These are phyloP conservation scores for Hydroisotoma schaefferi DNA, from an alignment of 2,888 invertebrate genomes.

Conservation along the genomic window DNA sequence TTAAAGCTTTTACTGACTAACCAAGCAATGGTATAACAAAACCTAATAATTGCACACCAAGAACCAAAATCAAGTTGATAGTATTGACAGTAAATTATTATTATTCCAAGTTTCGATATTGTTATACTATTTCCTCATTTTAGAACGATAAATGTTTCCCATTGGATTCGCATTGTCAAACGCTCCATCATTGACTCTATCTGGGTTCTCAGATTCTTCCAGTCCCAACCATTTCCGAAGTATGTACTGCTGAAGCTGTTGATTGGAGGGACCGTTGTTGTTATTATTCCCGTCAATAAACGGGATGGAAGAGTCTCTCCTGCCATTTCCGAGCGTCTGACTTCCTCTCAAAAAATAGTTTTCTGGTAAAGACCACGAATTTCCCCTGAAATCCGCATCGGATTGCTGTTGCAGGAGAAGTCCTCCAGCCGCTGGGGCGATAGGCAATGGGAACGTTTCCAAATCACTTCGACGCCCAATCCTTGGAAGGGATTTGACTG, in stretches of 20 bases:
- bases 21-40: no score
- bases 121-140: slow-evolving; percentile 2
- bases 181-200: background rate
- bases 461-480: slow-evolving; percentile 30
- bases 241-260: no score
- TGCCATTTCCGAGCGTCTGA: background rate
- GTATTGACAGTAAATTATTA: no score
- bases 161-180: background rate
- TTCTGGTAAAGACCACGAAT: background rate
- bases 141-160: slow-evolving; percentile 10
- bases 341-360: background rate
- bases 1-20: no score
- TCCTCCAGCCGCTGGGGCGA: no score
- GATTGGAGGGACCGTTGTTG: slow-evolving; percentile 9
- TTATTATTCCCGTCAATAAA: background rate
- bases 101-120: no score
- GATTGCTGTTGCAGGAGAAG: background rate
- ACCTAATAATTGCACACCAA: no score
- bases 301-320: background rate
- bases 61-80: no score
- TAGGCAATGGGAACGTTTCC: slow-evolving; percentile 10
- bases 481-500: slow-evolving; percentile 30
- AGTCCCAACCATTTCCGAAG: no score
- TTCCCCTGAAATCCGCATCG: background rate
- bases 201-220: slow-evolving; percentile 6